phyloP scores from a whole-genome alignment of 2,797 vertebrate species.

The Amphiprion clarkii region DNA sequence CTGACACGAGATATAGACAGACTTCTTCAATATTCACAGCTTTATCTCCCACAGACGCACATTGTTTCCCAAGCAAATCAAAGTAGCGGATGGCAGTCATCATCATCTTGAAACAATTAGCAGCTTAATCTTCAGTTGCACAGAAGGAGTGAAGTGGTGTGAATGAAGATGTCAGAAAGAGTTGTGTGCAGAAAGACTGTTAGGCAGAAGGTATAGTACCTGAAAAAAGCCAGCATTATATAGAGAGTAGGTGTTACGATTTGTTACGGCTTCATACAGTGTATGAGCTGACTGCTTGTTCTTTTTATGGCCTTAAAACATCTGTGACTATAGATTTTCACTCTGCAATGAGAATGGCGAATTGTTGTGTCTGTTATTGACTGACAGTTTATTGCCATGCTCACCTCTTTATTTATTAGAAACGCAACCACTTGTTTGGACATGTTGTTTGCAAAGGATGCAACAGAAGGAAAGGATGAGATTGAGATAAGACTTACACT shows the following conservation, averaged over 20 bases:
- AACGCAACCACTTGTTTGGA: constrained; percentile 34
- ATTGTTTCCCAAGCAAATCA: constrained; percentile 76
- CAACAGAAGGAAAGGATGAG: constrained; percentile 44
- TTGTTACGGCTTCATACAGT: constrained; percentile 21
- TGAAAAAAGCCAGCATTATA: constrained; percentile 30
- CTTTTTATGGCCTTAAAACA: constrained; percentile 51
- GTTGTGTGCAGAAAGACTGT: constrained; percentile 36
- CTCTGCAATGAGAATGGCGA: constrained; percentile 45
- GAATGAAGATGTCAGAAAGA: constrained; percentile 47
- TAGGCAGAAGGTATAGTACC: constrained; percentile 44
- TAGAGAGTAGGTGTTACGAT: constrained; percentile 24
- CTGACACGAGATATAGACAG: constrained; percentile 83
- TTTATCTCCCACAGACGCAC: constrained; percentile 72
- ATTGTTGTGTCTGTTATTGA: constrained; percentile 54
- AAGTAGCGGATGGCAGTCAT: constrained; percentile 65
- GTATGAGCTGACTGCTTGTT: constrained; percentile 36
- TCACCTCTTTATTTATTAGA: constrained; percentile 34
- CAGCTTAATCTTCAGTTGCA: constrained; percentile 77
- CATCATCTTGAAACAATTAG: constrained; percentile 67
- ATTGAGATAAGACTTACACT: constrained; percentile 12
- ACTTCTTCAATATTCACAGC: constrained; percentile 81
- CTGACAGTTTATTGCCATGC: constrained; percentile 47
- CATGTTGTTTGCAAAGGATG: constrained; percentile 26
- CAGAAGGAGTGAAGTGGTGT: constrained; percentile 40
- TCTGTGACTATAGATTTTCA: constrained; percentile 53